These are phyloP conservation scores for Martes flavigula DNA, from an alignment of 2,797 vertebrate species.

Conservation along the genomic window DNA sequence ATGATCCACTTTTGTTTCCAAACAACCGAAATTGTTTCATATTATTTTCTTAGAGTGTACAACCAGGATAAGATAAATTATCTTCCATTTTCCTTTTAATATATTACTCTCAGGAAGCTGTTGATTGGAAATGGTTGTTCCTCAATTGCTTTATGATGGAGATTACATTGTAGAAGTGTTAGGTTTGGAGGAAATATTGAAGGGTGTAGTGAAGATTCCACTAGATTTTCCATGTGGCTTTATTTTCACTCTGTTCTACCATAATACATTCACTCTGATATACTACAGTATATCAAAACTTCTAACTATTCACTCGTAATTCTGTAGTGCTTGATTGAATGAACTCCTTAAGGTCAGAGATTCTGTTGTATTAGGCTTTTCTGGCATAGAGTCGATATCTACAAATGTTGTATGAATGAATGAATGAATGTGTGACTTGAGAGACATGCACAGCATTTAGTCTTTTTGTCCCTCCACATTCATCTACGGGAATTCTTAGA, in stretches of 20 bases:
- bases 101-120: neutral
- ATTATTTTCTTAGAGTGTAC: conserved; percentile 48
- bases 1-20: conserved; percentile 33
- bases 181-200: neutral
- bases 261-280: neutral
- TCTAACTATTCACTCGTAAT: neutral
- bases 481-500: neutral
- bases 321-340: neutral
- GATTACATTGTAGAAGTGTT: neutral
- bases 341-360: neutral
- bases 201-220: neutral
- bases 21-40: conserved; percentile 26
- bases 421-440: neutral
- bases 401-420: neutral
- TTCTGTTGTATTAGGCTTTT: neutral
- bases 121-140: neutral
- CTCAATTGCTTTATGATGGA: neutral
- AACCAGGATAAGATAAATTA: conserved; percentile 39
- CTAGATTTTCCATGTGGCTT: neutral
- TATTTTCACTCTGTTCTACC: neutral
- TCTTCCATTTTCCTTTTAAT: conserved; percentile 50
- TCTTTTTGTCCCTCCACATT: neutral
- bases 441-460: neutral
- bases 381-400: neutral
- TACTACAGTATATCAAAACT: neutral